These are phyloP conservation scores for Anisognathus igniventris DNA, from an alignment of 2,797 vertebrate species.

Conservation along the genomic window DNA sequence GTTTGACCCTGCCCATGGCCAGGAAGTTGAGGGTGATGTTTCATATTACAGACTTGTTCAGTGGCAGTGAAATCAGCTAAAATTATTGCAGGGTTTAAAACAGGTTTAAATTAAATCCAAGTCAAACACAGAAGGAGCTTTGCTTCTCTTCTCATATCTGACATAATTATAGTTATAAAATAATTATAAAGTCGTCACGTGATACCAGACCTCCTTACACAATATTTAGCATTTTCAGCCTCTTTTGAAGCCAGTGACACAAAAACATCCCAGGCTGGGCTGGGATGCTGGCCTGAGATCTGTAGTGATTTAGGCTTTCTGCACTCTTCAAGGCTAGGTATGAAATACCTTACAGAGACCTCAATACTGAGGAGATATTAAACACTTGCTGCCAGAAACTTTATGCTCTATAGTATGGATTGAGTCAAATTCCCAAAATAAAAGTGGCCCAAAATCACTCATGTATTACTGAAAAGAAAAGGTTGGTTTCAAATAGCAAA, in stretches of 20 bases:
- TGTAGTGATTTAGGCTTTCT: background rate
- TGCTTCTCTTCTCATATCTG: background rate
- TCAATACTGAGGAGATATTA: background rate
- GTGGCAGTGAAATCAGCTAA: background rate
- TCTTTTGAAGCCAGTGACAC: background rate
- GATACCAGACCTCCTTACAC: background rate
- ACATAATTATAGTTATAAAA: background rate
- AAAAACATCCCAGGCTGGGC: rapidly evolving
- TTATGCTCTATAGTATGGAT: background rate
- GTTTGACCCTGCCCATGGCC: background rate
- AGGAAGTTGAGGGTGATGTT: background rate
- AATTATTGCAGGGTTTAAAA: background rate
- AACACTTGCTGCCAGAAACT: background rate
- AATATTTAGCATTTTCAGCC: background rate
- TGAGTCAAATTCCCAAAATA: background rate
- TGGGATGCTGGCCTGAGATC: background rate
- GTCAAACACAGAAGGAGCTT: background rate
- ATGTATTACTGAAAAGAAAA: background rate
- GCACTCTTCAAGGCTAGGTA: background rate
- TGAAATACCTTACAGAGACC: background rate
- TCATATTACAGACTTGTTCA: background rate
- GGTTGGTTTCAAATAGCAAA: background rate
- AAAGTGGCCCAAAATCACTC: background rate
- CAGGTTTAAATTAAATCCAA: background rate
- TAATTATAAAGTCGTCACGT: background rate